Evolutionary conservation across 2,888 invertebrate species (phyloP), one percentile per base, ranked within the genome.

Genomic region (Caenorhabditis wallacei): DNA sequence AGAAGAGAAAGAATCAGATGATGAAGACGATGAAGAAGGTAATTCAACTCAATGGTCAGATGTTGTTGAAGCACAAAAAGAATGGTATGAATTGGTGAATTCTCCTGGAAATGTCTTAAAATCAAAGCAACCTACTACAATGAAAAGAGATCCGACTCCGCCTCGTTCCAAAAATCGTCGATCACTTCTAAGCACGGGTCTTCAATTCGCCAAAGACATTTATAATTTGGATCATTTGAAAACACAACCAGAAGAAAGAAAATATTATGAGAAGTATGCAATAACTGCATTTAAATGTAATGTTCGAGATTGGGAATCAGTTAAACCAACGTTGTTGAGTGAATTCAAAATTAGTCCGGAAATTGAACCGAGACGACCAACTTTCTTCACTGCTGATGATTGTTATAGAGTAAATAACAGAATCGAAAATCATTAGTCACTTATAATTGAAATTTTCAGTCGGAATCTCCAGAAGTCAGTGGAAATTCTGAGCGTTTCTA

Each of bases 21-120:
- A 88, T 53, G 88, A 88, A 30, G 87, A 87, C 26, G 88, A 88
- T 10, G 87, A 88, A 10, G 82, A 79, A 30, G 82, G 75, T 8
- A 72, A 43, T 13, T 75, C 83, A 13, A 75, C 83, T 4, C 83
- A 79, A 37, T 83, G 80, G 80, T 72, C 83, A 22, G 83, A 83
- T 59, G 83, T 83, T 3, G 78, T 83, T 8, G 83, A 80, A 26
- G 83, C 78, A 24, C 61, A 83, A 51, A 75, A 83, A 24, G 75
- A 71, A 22, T 83, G 83, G 83, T 71, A 66, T 20, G 80, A 78
- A 22, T 35, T 75, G 16, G 75, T 80, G 13, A 69, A 26, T 43
- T 10, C 24, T 5, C 51, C 61, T 7, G 82, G 82, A 3, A 83
- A 83, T 24, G 64, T 83, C 8, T n/a, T 48, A 3, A 26, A 7